phyloP scores from a whole-genome alignment of 1,140 invertebrate species.

The Drosophila pectinifera region DNA sequence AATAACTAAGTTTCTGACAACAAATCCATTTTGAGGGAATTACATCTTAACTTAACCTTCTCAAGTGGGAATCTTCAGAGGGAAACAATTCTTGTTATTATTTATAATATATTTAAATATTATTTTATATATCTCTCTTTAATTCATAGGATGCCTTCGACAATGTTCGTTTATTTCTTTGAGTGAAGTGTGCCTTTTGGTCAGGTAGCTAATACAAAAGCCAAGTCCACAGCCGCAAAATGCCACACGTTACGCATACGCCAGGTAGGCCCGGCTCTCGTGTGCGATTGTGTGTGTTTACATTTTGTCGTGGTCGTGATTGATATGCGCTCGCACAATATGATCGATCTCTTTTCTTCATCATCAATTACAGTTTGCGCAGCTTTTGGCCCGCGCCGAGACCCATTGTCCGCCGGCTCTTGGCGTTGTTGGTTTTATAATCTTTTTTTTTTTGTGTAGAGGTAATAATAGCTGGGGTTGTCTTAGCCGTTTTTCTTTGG shows the following conservation, averaged over 20 bases:
- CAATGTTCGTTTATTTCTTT: background rate
- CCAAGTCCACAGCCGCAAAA: slow-evolving; percentile 48
- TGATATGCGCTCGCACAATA: slow-evolving; percentile 80
- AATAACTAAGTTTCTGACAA: too few species aligned
- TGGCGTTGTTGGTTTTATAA: slow-evolving; percentile 70
- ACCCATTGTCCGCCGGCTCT: slow-evolving; percentile 63
- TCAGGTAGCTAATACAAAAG: slow-evolving; percentile 47
- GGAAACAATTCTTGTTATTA: too few species aligned
- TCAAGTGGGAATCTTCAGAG: too few species aligned
- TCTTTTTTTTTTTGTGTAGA: slow-evolving; percentile 43
- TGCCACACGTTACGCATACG: slow-evolving; percentile 81
- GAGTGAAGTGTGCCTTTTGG: slow-evolving; percentile 47
- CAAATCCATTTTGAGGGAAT: too few species aligned
- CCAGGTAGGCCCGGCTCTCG: slow-evolving; percentile 43
- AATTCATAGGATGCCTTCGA: too few species aligned
- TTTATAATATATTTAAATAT: too few species aligned
- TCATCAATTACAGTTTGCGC: slow-evolving; percentile 81
- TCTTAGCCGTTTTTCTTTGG: slow-evolving; percentile 64
- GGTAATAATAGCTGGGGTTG: slow-evolving; percentile 68
- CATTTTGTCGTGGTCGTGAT: slow-evolving; percentile 80
- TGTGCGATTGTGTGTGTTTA: slow-evolving; percentile 35
- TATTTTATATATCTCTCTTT: too few species aligned
- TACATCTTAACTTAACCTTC: too few species aligned
- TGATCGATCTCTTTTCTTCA: slow-evolving; percentile 82
- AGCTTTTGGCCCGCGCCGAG: slow-evolving; percentile 64